A percentile compares a stretch with the other conserved stretches of the same genome.
Conservation (phyloP, 2,113 vertebrate species). For the Phoxinus phoxinus region DNA sequence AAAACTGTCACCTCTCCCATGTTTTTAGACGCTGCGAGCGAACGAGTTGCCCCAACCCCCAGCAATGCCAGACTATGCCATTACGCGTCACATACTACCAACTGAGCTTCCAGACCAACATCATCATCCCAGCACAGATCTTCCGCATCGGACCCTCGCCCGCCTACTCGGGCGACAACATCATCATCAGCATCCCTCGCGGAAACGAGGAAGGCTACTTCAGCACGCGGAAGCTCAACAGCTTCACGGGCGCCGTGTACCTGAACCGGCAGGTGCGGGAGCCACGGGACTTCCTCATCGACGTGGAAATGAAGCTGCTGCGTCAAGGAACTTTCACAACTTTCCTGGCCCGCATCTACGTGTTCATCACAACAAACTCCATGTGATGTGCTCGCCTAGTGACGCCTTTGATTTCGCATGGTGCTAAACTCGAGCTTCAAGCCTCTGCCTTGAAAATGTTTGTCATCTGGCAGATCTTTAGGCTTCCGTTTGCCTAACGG, state of each 20-base stretch:
- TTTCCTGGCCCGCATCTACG: slow-evolving; percentile 89
- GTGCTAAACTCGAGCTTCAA: slow-evolving; percentile 68
- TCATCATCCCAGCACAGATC: slow-evolving; percentile 87
- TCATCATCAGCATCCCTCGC: slow-evolving; percentile 82
- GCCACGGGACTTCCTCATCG: slow-evolving; percentile 88
- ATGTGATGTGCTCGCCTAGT: slow-evolving; percentile 56
- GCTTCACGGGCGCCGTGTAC: slow-evolving; percentile 87
- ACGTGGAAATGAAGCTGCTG: slow-evolving; percentile 95
- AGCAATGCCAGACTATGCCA: slow-evolving; percentile 85
- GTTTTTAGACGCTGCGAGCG: slow-evolving; percentile 86
- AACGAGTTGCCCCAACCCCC: slow-evolving; percentile 80
- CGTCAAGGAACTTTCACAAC: slow-evolving; percentile 87
- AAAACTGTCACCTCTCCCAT: not conserved
- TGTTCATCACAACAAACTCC: slow-evolving; percentile 86
- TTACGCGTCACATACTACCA: slow-evolving; percentile 89
- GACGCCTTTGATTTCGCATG: slow-evolving; percentile 54
- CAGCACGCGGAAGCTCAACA: slow-evolving; percentile 84
- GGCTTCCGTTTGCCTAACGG: slow-evolving; percentile 43
- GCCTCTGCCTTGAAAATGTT: slow-evolving; percentile 63
- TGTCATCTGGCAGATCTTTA: slow-evolving; percentile 43
- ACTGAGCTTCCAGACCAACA: slow-evolving; percentile 89
- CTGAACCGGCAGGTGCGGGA: slow-evolving; percentile 83
- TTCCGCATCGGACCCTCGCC: slow-evolving; percentile 92
- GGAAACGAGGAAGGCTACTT: slow-evolving; percentile 92
- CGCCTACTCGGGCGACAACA: slow-evolving; percentile 85